Evolutionary conservation across 2,113 vertebrate species (phyloP), one percentile per base, ranked within the genome.

Genomic region (Ascaphus truei): DNA sequence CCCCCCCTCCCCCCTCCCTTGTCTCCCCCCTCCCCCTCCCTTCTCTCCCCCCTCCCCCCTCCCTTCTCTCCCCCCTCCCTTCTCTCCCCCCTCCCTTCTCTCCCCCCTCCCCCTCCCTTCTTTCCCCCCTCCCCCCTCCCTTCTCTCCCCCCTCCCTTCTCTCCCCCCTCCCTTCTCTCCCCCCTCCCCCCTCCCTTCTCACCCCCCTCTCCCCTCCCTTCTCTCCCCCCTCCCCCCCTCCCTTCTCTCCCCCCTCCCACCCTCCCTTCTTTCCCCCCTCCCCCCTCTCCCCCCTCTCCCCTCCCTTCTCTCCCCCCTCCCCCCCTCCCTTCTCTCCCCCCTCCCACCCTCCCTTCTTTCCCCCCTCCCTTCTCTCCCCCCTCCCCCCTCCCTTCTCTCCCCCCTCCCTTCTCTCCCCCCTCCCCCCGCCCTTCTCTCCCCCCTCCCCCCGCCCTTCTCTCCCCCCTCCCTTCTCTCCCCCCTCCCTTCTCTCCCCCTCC

Each of bases 131-230:
- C n/a, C n/a, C n/a, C n/a, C n/a, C n/a, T n/a, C n/a, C n/a, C n/a
- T n/a, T n/a, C n/a, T n/a, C 58, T 67, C 31, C 41, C 67, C 53
- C 71, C 50, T 23, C 55, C 30, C 52, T 56, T 72, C 72, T 58
- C 13, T 25, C 27, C 43, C 62, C 67, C 50, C 43, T 18, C 26
- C 6, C 62, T 48, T 34, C 45, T 66, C 30, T 68, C 65, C 16
- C 11, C 66, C 23, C 55, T 65, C 27, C 71, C 71, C 53, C 63
- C 76, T 18, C 72, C 62, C 52, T 72, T n/a, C n/a, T n/a, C n/a
- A n/a, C 74, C 48, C 63, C 56, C 43, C 1, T 58, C n/a, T 37
- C 68, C 50, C 23, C 20, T 5, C 63, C 45, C 41, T 47, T 66
- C 31, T 71, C 65, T 13, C 9, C 66, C 18, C 55, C 65, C 27